Conservation (phyloP, 2,797 vertebrate genomes). For the Cichlasoma orientale region DNA sequence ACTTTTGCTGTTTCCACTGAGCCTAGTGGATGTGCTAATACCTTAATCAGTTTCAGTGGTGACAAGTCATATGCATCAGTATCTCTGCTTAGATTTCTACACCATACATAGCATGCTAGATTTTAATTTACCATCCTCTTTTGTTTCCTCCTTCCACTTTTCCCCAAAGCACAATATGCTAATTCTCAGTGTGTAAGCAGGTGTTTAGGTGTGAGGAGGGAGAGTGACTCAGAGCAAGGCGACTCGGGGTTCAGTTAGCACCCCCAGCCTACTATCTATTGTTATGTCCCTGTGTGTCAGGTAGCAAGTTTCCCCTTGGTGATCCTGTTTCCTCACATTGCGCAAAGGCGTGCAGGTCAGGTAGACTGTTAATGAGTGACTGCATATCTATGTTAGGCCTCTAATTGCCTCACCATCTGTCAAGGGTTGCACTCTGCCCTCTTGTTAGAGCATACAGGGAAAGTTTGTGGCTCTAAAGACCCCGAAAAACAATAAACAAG, state of each 20-base stretch:
- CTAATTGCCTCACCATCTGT: constrained; percentile 40
- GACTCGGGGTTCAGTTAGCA: background rate
- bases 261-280: background rate
- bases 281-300: background rate
- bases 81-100: background rate
- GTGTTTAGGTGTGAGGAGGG: background rate
- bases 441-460: constrained; percentile 18
- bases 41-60: background rate
- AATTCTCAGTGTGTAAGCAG: background rate
- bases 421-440: constrained; percentile 13
- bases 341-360: constrained; percentile 35
- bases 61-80: background rate
- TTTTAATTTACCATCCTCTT: background rate
- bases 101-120: background rate
- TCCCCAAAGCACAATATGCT: background rate
- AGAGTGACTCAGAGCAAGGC: background rate
- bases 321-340: constrained; percentile 1
- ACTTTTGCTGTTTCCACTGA: background rate
- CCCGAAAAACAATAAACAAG: constrained; percentile 31
- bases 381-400: constrained; percentile 23
- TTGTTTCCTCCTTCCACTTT: background rate
- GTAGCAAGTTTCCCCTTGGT: background rate
- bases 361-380: constrained; percentile 35
- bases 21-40: background rate
- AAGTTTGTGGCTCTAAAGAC: constrained; percentile 9